Percentiles rank a stretch among this genome's conserved stretches.
These are phyloP conservation scores for Bufo bufo DNA, from an alignment of 2,113 vertebrate genomes.

Conservation along the genomic window DNA sequence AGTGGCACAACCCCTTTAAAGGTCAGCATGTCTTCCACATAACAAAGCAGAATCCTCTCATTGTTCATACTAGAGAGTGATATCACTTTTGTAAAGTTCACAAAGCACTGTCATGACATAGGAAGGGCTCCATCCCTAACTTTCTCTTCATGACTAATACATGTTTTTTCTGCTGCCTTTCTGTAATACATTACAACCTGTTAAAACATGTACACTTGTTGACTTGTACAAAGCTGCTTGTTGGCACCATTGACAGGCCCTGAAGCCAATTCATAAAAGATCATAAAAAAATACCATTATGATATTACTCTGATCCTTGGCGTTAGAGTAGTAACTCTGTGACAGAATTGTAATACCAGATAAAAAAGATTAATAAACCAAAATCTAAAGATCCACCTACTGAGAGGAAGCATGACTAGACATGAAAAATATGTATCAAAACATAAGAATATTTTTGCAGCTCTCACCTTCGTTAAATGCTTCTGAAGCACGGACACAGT, in stretches of 20 bases:
- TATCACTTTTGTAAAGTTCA: not conserved
- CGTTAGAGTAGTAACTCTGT: not conserved
- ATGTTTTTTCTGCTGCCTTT: not conserved
- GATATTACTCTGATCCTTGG: constrained; percentile 8
- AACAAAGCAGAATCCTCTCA: not conserved
- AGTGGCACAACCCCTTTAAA: not conserved
- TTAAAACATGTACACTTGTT: constrained; percentile 37
- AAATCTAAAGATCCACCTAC: not conserved
- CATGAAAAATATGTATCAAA: not conserved
- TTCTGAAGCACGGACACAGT: too few relatives aligned
- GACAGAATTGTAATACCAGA: not conserved
- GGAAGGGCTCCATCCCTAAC: constrained; percentile 21
- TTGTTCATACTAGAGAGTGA: not conserved
- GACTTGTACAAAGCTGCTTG: not conserved
- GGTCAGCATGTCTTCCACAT: not conserved
- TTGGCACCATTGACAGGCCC: not conserved
- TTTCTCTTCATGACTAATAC: constrained; percentile 11
- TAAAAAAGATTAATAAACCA: not conserved
- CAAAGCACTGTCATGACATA: not conserved
- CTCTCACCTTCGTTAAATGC: too few relatives aligned
- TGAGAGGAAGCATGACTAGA: constrained; percentile 12
- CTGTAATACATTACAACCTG: not conserved
- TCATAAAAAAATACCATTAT: not conserved
- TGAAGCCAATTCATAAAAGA: not conserved
- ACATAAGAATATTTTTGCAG: too few relatives aligned